Conservation (phyloP, 2,113 vertebrate genomes). For the Globicephala melas region DNA sequence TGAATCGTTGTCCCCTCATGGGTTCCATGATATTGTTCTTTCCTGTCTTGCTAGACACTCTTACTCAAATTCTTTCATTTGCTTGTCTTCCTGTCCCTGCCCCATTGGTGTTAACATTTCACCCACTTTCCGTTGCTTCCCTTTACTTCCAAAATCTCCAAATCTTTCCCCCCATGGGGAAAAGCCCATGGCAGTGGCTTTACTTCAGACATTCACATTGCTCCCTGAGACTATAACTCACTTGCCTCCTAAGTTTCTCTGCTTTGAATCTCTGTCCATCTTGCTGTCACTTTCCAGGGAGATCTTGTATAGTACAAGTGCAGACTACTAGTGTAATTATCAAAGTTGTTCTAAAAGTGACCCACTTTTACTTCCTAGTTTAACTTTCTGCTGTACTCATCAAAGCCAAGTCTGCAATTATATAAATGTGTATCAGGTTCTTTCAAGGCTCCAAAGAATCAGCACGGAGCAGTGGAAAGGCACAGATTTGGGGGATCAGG, state of each 20-base stretch:
- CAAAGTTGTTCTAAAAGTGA: background rate
- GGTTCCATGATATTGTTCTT: background rate
- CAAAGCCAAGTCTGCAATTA: background rate
- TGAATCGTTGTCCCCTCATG: background rate
- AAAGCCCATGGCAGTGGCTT: background rate
- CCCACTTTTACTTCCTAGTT: background rate
- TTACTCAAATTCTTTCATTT: background rate
- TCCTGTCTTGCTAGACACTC: background rate
- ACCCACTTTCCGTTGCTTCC: background rate
- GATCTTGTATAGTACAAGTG: background rate
- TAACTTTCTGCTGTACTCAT: background rate
- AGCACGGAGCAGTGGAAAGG: background rate
- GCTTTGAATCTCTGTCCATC: background rate
- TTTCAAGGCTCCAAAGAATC: background rate
- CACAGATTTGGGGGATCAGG: background rate
- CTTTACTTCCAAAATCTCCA: background rate
- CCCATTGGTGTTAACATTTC: background rate
- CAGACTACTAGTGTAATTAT: background rate
- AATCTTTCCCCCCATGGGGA: background rate
- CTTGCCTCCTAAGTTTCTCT: background rate
- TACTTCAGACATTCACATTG: background rate
- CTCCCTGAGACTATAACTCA: background rate
- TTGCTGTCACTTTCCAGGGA: background rate
- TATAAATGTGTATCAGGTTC: background rate
- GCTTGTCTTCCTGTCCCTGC: background rate